These are phyloP conservation scores for Smithornis capensis DNA, from an alignment of 2,113 vertebrate species.

Conservation along the genomic window DNA sequence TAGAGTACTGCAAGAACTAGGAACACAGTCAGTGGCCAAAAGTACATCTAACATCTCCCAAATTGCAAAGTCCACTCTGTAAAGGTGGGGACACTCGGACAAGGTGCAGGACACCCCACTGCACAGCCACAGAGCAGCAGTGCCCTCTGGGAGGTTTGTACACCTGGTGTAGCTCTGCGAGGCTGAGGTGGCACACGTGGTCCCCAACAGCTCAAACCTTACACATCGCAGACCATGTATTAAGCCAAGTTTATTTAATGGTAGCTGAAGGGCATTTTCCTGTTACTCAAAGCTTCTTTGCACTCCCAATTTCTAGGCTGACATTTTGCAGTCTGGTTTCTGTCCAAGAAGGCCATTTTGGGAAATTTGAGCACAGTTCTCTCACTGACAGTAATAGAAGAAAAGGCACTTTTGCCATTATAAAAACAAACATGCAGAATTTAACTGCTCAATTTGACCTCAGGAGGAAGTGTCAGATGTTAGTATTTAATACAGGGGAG, in stretches of 20 bases:
- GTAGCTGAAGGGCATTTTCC: not conserved
- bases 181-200: not conserved
- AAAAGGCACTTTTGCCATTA: not conserved
- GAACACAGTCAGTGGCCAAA: not conserved
- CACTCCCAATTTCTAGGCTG: not conserved
- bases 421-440: not conserved
- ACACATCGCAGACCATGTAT: not conserved
- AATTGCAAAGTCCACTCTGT: not conserved
- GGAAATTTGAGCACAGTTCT: not conserved
- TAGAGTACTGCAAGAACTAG: not conserved
- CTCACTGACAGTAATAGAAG: not conserved
- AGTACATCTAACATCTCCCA: not conserved
- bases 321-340: not conserved
- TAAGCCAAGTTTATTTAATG: not conserved
- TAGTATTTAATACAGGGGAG: not conserved
- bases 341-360: constrained; percentile 8
- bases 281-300: not conserved
- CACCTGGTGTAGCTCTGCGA: not conserved
- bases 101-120: not conserved
- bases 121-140: accelerated
- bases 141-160: not conserved
- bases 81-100: not conserved
- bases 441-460: not conserved
- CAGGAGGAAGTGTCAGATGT: not conserved
- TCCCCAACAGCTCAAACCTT: not conserved